Evolutionary conservation across 2,888 invertebrate species (phyloP), one percentile per base, ranked within the genome.

Genomic region (Metalampra italica): DNA sequence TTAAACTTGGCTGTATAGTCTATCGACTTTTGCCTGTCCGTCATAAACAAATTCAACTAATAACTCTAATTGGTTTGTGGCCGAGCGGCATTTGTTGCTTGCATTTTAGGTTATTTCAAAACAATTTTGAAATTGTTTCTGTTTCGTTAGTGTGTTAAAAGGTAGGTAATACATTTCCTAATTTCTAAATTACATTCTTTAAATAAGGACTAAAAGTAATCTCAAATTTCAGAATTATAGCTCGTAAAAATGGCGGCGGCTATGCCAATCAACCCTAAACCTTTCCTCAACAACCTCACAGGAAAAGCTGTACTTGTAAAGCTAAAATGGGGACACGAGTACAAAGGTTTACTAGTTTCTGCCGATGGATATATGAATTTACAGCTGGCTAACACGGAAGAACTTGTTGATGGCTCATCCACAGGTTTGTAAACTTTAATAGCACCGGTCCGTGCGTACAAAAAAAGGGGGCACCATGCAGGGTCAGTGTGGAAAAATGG

Each of bases 301-400:
- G 99, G 99, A 12, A 99, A 99, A 90, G 95, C 98, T 39, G 98
- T 99, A 38, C 93, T 98, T 81, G 98, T 99, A 1, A 99, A 99
- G 86, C 90, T 99, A 54, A 99, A 99, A 80, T 99, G 99, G 99
- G 99, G 99, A 30, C 99, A 99, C 83, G 99, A 99, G 84, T 99
- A 99, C 84, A 98, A 98, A 92, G 99, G 99, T 11, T 96, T 97
- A 64, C 90, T 99, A 34, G 99, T 99, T 0, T 98, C 99, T 3
- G 97, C 98, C 0, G 99, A 99, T 86, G 97, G 97, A 7, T 99
- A 99, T 76, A 99, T 99, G 99, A 99, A 99, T 80, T 88, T 99
- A 60, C 98, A 99, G 88, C 86, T 99, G 53, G 99, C 98, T 0
- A 98, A 98, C 78, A 97, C 99, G 8, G 99, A 99, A 84, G 99